These are phyloP conservation scores for Ephydatia muelleri DNA, from an alignment of 37 sponge, comb jelly and placozoan species.

Conservation along the genomic window DNA sequence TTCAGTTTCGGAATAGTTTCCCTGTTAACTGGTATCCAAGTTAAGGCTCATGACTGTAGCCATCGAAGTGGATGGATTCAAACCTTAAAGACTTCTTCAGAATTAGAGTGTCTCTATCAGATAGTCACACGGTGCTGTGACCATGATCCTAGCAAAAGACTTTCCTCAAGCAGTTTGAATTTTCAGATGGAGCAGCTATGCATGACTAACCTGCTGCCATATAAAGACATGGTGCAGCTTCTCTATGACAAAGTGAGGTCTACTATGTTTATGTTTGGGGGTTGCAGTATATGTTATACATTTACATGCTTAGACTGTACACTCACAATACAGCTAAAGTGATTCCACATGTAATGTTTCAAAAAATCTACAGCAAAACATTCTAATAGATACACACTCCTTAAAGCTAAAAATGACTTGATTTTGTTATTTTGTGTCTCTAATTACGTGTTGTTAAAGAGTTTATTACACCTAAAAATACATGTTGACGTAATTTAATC, in stretches of 20 bases:
- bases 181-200: not conserved
- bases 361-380: too few relatives aligned
- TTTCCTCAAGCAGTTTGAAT: not conserved
- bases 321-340: too few relatives aligned
- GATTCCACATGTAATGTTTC: too few relatives aligned
- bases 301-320: too few relatives aligned
- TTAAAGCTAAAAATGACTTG: too few relatives aligned
- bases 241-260: not conserved
- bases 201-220: not conserved
- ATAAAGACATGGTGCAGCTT: not conserved
- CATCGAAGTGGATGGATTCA: not conserved
- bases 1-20: slow-evolving; percentile 19
- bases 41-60: not conserved
- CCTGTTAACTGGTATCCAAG: not conserved
- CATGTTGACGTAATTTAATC: too few relatives aligned
- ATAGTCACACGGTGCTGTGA: not conserved
- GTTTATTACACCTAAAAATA: too few relatives aligned
- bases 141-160: not conserved
- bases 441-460: too few relatives aligned
- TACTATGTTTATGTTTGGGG: too few relatives aligned
- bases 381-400: too few relatives aligned
- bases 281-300: too few relatives aligned
- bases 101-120: not conserved
- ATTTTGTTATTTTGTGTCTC: too few relatives aligned
- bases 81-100: not conserved